Conservation (phyloP, 2,888 invertebrate genomes). For the Xestia ashworthii region DNA sequence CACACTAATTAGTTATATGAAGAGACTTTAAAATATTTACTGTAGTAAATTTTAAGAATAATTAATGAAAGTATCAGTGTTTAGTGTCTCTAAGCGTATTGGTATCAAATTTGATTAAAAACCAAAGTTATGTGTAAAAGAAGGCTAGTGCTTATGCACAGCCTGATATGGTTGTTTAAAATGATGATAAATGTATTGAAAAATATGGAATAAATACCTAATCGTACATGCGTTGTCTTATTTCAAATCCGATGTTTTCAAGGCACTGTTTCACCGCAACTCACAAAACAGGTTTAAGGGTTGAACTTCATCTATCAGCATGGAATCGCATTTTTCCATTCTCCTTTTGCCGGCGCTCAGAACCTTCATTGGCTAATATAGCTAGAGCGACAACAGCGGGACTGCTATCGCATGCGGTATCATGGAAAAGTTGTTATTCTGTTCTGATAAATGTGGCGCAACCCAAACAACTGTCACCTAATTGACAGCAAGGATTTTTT, state of each 20-base stretch:
- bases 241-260: constrained; percentile 26
- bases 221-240: constrained; percentile 72
- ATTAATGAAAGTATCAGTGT: constrained; percentile 79
- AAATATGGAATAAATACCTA: constrained; percentile 83
- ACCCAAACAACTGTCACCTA: background rate
- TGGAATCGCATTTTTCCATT: background rate
- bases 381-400: no score
- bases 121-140: constrained; percentile 74
- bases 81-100: constrained; percentile 73
- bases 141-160: constrained; percentile 64
- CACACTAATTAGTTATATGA: constrained; percentile 78
- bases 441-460: background rate
- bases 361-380: no score
- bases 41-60: constrained; percentile 79
- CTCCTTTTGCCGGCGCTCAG: background rate
- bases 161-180: constrained; percentile 78
- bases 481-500: no score
- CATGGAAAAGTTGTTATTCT: background rate
- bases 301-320: background rate
- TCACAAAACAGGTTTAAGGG: background rate
- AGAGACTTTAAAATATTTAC: constrained; percentile 80
- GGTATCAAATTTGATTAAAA: constrained; percentile 69
- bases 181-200: constrained; percentile 80
- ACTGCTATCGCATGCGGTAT: background rate
- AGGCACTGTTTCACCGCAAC: background rate